Evolutionary conservation across 2,113 vertebrate species (phyloP).

Genomic region (Egretta garzetta): DNA sequence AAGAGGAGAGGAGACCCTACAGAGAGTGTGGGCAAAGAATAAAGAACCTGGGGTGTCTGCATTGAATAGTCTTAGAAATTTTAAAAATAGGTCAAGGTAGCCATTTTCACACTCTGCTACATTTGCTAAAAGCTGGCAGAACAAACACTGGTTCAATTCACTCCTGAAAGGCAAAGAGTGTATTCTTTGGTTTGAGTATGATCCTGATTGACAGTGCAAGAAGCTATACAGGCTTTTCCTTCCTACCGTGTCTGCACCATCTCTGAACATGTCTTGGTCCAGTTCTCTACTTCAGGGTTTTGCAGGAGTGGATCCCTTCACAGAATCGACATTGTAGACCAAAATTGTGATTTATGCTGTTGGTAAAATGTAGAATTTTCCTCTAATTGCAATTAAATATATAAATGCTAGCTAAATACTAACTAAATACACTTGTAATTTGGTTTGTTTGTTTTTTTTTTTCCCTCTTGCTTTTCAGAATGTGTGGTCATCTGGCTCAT

Average conservation of each 20-base stretch:
- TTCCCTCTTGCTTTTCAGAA: conserved; percentile 47
- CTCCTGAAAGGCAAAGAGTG: background rate
- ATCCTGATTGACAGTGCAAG: background rate
- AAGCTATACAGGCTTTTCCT: background rate
- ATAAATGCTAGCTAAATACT: background rate
- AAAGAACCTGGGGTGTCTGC: background rate
- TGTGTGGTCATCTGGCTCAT: conserved; percentile 70
- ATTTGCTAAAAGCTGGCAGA: background rate
- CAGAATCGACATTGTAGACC: background rate
- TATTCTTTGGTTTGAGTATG: background rate
- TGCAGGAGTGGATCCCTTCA: background rate
- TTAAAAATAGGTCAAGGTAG: background rate
- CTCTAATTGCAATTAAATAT: background rate
- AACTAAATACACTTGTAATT: background rate
- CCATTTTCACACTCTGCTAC: background rate
- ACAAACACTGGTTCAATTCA: background rate
- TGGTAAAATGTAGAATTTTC: background rate
- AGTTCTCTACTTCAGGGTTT: background rate
- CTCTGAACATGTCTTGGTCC: background rate
- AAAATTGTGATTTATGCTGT: background rate
- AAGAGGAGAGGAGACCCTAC: background rate
- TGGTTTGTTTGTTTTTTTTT: background rate
- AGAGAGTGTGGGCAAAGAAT: background rate
- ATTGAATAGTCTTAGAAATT: background rate
- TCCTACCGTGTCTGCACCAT: background rate